Evolutionary conservation across 2,797 vertebrate species (phyloP), one percentile per base, ranked within the genome.

Genomic region (Parauchenoglanis ngamensis): DNA sequence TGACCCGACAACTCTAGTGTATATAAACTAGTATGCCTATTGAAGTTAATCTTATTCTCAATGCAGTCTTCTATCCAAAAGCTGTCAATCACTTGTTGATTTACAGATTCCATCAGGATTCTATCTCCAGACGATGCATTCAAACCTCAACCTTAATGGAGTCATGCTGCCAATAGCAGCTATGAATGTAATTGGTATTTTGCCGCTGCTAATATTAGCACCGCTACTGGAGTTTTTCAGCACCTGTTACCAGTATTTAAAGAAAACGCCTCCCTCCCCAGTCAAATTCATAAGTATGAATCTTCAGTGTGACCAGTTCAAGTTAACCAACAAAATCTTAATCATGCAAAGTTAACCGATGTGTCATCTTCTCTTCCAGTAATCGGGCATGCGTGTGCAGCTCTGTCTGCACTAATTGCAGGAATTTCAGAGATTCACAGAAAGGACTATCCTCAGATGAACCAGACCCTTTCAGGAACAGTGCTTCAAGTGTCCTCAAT

Each of bases 81-180:
- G 23, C 44, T 59, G 57, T 68, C 67, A 40, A 8, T n/a, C 28
- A 56, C 25, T 25, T 59, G 31, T 46, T 84, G 92, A 90, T 78
- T 83, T 52, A 75, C 92, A 96, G 98, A 97, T 98, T 92, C 96
- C 98, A 56, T 98, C 98, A 21, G 96, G 97, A 87, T 99, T 97
- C 92, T 98, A 98, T 91, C 96, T 99, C 57, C 98, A 99, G 93
- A 96, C 96, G 0, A 97, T 99, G 97, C 97, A 98, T 95, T 98
- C 97, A 91, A 96, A 96, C 89, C 94, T 94, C 87, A 96, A 96
- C 93, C 88, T 96, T 83, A 91, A 91, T 49, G 95, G 96, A 65
- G 93, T 96, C 88, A 93, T 97, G 85, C 91, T 99, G 91, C 98
- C 98, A 17, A 94, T 98, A 5, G 96, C 97, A 59, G 93, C 94